Evolutionary conservation across 2,888 invertebrate genomes (phyloP).

Genomic region (Cephalotes varians): DNA sequence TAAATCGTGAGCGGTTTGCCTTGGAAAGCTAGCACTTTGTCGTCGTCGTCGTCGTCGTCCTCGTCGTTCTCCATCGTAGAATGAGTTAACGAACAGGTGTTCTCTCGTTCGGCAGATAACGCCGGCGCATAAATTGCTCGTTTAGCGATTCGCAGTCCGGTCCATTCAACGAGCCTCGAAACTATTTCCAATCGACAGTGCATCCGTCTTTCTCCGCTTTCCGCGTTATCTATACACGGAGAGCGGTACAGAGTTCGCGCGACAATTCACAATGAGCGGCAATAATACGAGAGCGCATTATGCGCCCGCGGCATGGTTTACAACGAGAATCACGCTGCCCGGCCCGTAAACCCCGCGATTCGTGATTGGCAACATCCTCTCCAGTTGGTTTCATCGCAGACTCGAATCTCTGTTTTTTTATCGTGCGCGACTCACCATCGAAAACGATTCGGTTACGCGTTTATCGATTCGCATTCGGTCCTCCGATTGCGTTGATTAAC

Average conservation of each 20-base stretch:
- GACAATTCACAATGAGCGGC: slow-evolving; percentile 31
- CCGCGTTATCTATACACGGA: neutral
- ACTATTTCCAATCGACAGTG: slow-evolving; percentile 50
- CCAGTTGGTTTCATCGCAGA: neutral
- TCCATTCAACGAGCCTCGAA: slow-evolving; percentile 51
- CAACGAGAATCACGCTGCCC: neutral
- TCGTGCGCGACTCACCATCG: neutral
- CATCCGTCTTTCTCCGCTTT: slow-evolving; percentile 11
- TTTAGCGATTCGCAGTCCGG: slow-evolving; percentile 41
- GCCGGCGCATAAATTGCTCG: slow-evolving; percentile 33
- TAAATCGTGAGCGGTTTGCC: slow-evolving; percentile 49
- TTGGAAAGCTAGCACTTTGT: slow-evolving; percentile 48
- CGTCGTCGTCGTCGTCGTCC: neutral
- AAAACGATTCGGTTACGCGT: neutral
- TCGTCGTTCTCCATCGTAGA: slow-evolving; percentile 15
- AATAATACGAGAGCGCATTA: slow-evolving; percentile 9
- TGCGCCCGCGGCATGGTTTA: neutral
- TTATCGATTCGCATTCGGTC: slow-evolving; percentile 10
- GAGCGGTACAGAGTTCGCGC: slow-evolving; percentile 11
- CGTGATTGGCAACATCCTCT: neutral
- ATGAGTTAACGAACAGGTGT: slow-evolving; percentile 57
- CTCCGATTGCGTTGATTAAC: slow-evolving; percentile 16
- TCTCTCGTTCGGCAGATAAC: slow-evolving; percentile 39
- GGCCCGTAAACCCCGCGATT: neutral
- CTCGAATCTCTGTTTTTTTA: neutral